Conservation (phyloP, 2,113 vertebrate genomes). For the Sander lucioperca region DNA sequence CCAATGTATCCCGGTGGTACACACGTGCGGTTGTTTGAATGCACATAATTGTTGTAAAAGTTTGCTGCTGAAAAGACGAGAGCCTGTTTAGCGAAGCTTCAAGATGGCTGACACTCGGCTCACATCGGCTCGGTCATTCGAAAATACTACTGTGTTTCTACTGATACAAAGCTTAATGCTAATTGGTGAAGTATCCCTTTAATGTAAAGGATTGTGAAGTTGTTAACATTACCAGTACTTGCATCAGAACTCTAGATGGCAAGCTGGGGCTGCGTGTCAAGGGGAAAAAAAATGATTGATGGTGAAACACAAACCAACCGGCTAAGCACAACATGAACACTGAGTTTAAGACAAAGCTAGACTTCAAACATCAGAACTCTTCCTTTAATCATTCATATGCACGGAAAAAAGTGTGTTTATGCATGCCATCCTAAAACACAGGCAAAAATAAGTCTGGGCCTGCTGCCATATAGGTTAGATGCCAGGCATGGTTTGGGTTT, state of each 20-base stretch:
- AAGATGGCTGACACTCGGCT: too few relatives aligned
- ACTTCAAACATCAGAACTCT: conserved; percentile 35
- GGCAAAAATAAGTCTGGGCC: conserved; percentile 35
- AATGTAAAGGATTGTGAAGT: conserved; percentile 20
- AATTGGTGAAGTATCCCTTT: not conserved
- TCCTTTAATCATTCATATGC: conserved; percentile 53
- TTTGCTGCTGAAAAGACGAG: too few relatives aligned
- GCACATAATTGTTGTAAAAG: too few relatives aligned
- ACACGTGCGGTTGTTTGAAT: too few relatives aligned
- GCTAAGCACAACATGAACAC: not conserved
- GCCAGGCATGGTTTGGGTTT: conserved; percentile 59
- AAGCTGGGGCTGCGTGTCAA: not conserved
- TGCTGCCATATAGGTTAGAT: conserved; percentile 20
- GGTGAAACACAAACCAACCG: not conserved
- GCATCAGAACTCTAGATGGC: conserved; percentile 13
- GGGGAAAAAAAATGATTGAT: conserved; percentile 12
- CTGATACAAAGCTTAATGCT: too few relatives aligned
- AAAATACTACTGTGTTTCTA: too few relatives aligned
- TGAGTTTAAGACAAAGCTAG: not conserved
- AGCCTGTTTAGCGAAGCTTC: too few relatives aligned
- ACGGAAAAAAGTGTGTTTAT: conserved; percentile 21
- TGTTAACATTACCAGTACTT: conserved; percentile 6
- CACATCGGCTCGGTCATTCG: too few relatives aligned
- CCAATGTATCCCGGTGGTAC: too few relatives aligned
- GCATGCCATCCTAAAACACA: conserved; percentile 14